phyloP scores from a whole-genome alignment of 2,797 vertebrate genomes.

The Muraenolepis orangiensis region DNA sequence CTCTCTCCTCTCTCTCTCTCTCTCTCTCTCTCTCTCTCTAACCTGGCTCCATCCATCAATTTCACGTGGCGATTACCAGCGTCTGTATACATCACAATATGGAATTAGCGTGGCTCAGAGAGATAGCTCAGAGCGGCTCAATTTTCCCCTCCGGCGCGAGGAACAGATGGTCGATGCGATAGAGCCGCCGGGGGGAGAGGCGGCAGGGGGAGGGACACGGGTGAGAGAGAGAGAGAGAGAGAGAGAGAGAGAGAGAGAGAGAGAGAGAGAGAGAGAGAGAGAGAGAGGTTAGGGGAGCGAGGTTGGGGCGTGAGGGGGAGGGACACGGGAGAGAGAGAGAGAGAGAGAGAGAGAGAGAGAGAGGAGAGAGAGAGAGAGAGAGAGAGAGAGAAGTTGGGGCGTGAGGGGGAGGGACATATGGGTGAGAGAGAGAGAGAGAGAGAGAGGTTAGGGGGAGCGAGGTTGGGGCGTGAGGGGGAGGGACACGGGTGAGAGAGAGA shows the following conservation, averaged over 20 bases:
- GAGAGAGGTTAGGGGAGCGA: no score
- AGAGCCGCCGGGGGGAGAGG: constrained; percentile 59
- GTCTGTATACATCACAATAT: constrained; percentile 50
- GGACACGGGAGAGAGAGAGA: no score
- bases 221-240: constrained; percentile 3
- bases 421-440: constrained; percentile 37
- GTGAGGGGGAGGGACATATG: no score
- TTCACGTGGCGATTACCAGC: constrained; percentile 48
- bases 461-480: no score
- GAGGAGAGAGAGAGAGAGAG: constrained; percentile 26
- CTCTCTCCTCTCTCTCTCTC: no score
- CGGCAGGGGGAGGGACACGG: constrained; percentile 1
- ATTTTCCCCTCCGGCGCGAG: constrained; percentile 68
- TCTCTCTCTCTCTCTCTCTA: constrained; percentile 5
- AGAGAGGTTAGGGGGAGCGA: constrained; percentile 37
- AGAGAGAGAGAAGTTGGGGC: constrained; percentile 2
- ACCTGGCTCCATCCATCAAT: constrained; percentile 39
- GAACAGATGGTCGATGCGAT: constrained; percentile 69
- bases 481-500: no score
- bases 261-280: constrained; percentile 10
- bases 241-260: constrained; percentile 26
- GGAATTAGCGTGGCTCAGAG: constrained; percentile 66
- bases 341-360: background rate
- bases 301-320: constrained; percentile 37
- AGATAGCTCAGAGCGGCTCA: constrained; percentile 67